Evolutionary conservation across 1,140 invertebrate genomes (phyloP).

Genomic region (Macrotrachela quadricornifera): DNA sequence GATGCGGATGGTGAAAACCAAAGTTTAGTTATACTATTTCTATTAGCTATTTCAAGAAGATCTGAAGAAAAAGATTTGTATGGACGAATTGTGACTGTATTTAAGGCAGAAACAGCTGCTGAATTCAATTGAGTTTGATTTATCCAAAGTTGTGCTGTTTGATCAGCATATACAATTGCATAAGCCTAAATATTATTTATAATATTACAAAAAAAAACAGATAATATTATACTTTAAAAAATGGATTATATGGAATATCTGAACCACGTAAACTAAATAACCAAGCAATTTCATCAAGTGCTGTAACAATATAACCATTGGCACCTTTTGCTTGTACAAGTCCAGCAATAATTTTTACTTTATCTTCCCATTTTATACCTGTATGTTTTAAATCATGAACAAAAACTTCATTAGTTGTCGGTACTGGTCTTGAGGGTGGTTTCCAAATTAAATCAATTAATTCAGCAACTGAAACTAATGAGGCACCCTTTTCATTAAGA

Average conservation of each 20-base stretch:
- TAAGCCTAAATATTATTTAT: neutral
- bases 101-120: no score
- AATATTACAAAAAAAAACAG: neutral
- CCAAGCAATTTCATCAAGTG: conserved; percentile 73
- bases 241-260: conserved; percentile 78
- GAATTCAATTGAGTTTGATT: no score
- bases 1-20: conserved; percentile 4
- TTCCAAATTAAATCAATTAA: conserved; percentile 20
- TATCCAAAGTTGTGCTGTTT: no score
- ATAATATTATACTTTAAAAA: neutral
- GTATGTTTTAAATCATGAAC: conserved; percentile 15
- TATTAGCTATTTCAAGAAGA: no score
- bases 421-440: conserved; percentile 11
- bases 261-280: conserved; percentile 72
- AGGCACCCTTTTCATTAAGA: conserved; percentile 8
- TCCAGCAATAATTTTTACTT: no score
- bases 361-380: conserved; percentile 10
- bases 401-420: conserved; percentile 15
- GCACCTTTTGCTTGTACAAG: conserved; percentile 32
- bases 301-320: conserved; percentile 51
- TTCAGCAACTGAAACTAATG: conserved; percentile 12
- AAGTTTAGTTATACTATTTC: neutral
- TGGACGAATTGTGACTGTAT: no score
- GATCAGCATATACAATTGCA: no score
- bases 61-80: no score